Base-by-base conservation (phyloP, 2,797 vertebrate species). In the Malacoctenus gilli region DNA sequence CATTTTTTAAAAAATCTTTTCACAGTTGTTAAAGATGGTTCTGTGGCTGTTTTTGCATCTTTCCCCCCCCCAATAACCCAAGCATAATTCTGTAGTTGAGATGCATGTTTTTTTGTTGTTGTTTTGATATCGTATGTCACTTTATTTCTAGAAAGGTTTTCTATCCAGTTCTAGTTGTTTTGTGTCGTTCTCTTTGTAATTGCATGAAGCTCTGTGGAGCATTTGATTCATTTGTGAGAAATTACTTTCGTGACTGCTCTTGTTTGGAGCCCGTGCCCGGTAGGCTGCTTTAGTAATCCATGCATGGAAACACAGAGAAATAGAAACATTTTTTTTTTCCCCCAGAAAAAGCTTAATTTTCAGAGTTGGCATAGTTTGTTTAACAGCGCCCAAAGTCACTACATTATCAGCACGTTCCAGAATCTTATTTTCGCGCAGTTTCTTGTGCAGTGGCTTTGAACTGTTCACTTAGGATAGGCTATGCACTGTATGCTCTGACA, bases 401-500 rank as follows among this genome's bases (percentile, higher is more conserved):
- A 20, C 10, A 22, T 47, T 59, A 8, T 30, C 22, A 52, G 5
- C 20, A 35, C 9, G 46, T 41, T 48, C 36, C 8, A 41, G 35
- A 19, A 48, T 1, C 21, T 43, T 42, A 47, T 38, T 52, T 47
- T 58, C 37, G n/a, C 21, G 6, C 40, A 18, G 21, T 37, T 60
- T 12, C 58, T 53, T 49, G 15, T 59, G 32, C 22, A 59, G 47
- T 61, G 46, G 36, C 48, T 44, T 49, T 63, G 8, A 53, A 44
- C 3, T 18, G 23, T 52, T 70, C 61, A 49, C 36, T 72, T 12
- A 22, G 44, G 13, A 25, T 15, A 55, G 37, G 16, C 46, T 58
- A 21, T 28, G 55, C 32, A 59, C 16, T 49, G 18, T 59, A 53
- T 18, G 59, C 54, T 34, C 68, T 51, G 40, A 72, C 61, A 73